A percentile compares a stretch with the other conserved stretches of the same genome.
Conservation (phyloP, 2,797 vertebrate genomes). For the Hoplostethus atlanticus region DNA sequence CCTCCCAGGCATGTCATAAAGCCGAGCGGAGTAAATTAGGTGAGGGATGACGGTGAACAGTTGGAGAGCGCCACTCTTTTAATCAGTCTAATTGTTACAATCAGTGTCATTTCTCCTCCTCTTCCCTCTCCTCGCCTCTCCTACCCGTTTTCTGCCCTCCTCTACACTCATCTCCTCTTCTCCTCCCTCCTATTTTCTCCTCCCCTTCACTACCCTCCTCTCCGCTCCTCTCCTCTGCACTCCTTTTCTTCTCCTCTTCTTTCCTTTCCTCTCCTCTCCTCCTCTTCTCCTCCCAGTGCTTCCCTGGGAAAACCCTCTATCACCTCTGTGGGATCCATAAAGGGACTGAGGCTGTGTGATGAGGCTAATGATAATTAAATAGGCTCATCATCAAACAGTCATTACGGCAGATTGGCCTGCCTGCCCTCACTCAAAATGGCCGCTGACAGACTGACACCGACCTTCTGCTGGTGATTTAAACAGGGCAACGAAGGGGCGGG, state of each 20-base stretch:
- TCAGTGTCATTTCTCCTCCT: constrained; percentile 42
- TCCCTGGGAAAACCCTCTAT: constrained; percentile 49
- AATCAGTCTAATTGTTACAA: constrained; percentile 70
- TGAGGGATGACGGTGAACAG: constrained; percentile 46
- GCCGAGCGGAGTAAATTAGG: constrained; percentile 58
- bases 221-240: too few species aligned
- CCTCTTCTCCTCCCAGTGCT: not conserved
- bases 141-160: not conserved
- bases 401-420: constrained; percentile 59
- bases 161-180: too few species aligned
- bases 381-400: constrained; percentile 69
- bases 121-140: not conserved
- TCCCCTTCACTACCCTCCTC: not conserved
- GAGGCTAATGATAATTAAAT: constrained; percentile 70
- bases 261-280: not conserved
- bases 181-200: not conserved
- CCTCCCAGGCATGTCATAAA: constrained; percentile 60
- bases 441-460: constrained; percentile 51
- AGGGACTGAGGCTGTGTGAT: constrained; percentile 53
- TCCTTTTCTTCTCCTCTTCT: not conserved
- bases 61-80: constrained; percentile 54
- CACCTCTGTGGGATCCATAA: constrained; percentile 58
- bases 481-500: constrained; percentile 8
- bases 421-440: constrained; percentile 54
- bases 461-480: constrained; percentile 55